Evolutionary conservation across 53 echinoderm and acorn worm genomes (phyloP).

Genomic region (Luidia sarsii): DNA sequence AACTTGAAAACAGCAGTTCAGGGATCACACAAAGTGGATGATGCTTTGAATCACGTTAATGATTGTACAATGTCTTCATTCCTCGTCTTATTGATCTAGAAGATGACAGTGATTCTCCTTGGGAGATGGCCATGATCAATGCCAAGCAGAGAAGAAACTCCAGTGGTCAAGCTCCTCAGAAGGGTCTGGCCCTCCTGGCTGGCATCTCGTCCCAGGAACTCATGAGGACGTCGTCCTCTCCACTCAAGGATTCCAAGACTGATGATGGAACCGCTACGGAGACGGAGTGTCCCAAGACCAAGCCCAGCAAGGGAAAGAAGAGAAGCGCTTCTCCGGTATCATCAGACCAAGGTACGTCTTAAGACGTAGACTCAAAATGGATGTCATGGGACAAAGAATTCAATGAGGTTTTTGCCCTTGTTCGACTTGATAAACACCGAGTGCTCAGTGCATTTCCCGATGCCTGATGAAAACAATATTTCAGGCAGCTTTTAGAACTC

Average conservation of each 20-base stretch:
- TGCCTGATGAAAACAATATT: too few species aligned
- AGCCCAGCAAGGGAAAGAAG: constrained; percentile 42
- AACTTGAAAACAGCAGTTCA: too few species aligned
- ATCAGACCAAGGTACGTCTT: constrained; percentile 28
- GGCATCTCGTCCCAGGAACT: constrained; percentile 73
- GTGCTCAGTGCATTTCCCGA: too few species aligned
- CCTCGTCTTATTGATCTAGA: constrained; percentile 40
- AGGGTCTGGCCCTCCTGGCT: constrained; percentile 81
- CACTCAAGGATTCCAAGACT: constrained; percentile 29
- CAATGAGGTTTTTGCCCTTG: too few species aligned
- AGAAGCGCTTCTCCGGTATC: constrained; percentile 29
- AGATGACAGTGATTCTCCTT: constrained; percentile 81
- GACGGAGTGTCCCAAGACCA: constrained; percentile 11
- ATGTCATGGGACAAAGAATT: too few species aligned
- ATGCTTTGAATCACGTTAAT: too few species aligned
- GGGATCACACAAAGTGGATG: too few species aligned
- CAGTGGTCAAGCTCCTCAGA: constrained; percentile 51
- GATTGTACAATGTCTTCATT: too few species aligned
- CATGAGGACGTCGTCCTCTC: constrained; percentile 44
- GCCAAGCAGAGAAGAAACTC: constrained; percentile 49
- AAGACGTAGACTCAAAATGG: too few species aligned
- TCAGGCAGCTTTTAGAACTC: too few species aligned
- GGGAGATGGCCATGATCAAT: constrained; percentile 51
- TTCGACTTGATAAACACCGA: too few species aligned
- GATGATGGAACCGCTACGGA: not conserved